Base-by-base conservation (phyloP, 2,113 vertebrate species). In the Chaetodon auriga region DNA sequence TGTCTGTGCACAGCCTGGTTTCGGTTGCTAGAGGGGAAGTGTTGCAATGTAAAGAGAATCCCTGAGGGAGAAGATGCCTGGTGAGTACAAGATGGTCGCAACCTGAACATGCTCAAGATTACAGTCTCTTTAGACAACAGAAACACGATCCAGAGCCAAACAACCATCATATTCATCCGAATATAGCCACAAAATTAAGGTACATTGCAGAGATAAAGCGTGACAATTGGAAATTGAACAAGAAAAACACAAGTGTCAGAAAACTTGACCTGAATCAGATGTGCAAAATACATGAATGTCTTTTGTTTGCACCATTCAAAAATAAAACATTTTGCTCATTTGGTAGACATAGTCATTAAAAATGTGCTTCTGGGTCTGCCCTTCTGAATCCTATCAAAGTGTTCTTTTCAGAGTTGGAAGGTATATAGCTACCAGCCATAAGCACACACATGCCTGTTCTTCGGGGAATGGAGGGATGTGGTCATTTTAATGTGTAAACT, bases 1-100 rank as follows among this genome's bases (percentile, higher is more conserved):
- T 91, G 89, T 88, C 82, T 83, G 80, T 68, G 76, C 86, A 88
- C 41, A 63, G 86, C 75, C 76, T 80, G 74, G 86, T 89, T 86
- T 92, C 57, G 16, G 64, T 87, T 89, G 87, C 80, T 23, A 5
- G 2, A 62, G 73, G 62, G 83, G 62, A 87, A 77, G 75, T 64
- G 62, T 18, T 43, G 60, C 10, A 18, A 78, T 76, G 78, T 80
- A 66, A 61, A 70, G 54, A 68, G 54, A 75, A 38, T 61, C 78
- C 86, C 82, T 68, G 21, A 69, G 85, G 83, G 76, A 84, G 41
- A 68, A 41, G n/a, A 41, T 53, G 72, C 19, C 15, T 46, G 9
- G 25, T 86, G 45, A 75, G 70, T 14, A 68, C 15, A 14, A 46
- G 36, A 36, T 82, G 53, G 70, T 78, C 51, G 78, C 38, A 57